These are phyloP conservation scores for Huso huso DNA, from an alignment of 2,797 vertebrate genomes.

Conservation along the genomic window DNA sequence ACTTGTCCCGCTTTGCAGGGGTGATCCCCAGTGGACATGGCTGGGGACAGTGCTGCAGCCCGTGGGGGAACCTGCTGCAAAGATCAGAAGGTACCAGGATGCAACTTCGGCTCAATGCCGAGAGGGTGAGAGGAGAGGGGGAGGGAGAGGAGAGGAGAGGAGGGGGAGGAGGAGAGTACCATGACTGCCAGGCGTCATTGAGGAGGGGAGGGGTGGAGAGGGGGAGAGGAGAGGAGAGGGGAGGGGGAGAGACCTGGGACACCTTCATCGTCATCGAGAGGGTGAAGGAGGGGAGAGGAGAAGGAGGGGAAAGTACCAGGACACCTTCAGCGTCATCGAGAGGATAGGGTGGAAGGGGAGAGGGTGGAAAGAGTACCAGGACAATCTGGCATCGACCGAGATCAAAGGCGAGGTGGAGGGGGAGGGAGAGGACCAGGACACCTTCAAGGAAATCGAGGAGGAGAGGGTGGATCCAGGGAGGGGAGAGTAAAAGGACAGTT, in stretches of 20 bases:
- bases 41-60: constrained; percentile 45
- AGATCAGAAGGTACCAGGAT: constrained; percentile 64
- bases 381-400: constrained; percentile 54
- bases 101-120: constrained; percentile 67
- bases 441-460: too few relatives aligned
- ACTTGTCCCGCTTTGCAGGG: too few relatives aligned
- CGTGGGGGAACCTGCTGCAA: constrained; percentile 55
- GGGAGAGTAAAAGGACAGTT: constrained; percentile 44
- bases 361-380: constrained; percentile 29
- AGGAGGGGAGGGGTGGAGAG: constrained; percentile 18
- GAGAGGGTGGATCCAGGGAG: too few relatives aligned
- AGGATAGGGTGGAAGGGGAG: too few relatives aligned
- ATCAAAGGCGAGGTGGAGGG: constrained; percentile 31
- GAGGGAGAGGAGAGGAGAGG: background rate
- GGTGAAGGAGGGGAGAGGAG: constrained; percentile 26
- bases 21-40: constrained; percentile 57
- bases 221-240: too few relatives aligned
- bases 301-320: constrained; percentile 33
- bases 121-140: constrained; percentile 39
- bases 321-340: constrained; percentile 48
- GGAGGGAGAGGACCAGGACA: constrained; percentile 14
- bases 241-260: constrained; percentile 32
- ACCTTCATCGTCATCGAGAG: constrained; percentile 49
- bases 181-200: constrained; percentile 43
- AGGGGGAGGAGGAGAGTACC: constrained; percentile 20